Conservation (phyloP, 2,797 vertebrate genomes). For the Pelochelys cantorii region DNA sequence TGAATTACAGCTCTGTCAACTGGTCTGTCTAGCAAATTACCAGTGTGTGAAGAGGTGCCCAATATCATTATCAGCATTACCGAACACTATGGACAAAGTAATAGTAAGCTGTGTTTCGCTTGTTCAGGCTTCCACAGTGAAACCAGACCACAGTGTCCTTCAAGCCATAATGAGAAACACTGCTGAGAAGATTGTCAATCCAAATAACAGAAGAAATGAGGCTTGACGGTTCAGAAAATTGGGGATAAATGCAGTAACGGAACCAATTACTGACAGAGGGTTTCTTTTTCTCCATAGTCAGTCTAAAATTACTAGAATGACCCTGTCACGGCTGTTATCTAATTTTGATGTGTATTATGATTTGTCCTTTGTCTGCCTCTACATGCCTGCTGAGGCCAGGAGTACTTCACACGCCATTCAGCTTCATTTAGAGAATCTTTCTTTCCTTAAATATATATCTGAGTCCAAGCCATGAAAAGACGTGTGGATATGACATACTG, state of each 20-base stretch:
- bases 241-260: conserved; percentile 47
- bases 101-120: conserved; percentile 15
- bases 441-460: not conserved
- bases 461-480: not conserved
- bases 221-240: conserved; percentile 60
- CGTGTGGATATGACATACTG: not conserved
- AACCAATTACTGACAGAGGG: conserved; percentile 47
- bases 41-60: not conserved
- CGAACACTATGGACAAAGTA: not conserved
- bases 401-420: not conserved
- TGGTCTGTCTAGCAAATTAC: conserved; percentile 34
- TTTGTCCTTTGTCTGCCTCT: not conserved
- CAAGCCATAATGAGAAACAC: conserved; percentile 49
- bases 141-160: conserved; percentile 68
- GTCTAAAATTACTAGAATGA: not conserved
- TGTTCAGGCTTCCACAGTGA: not conserved
- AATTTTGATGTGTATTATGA: not conserved
- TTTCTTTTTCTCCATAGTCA: not conserved
- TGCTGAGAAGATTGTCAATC: conserved; percentile 44
- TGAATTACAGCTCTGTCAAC: conserved; percentile 56
- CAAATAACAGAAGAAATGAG: conserved; percentile 54
- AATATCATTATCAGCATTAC: not conserved
- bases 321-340: not conserved
- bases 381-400: not conserved
- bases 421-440: not conserved